A percentile compares a stretch with the other conserved stretches of the same genome.
These are phyloP conservation scores for Pangasius mekongensis DNA, from an alignment of 2,797 vertebrate species.

Conservation along the genomic window DNA sequence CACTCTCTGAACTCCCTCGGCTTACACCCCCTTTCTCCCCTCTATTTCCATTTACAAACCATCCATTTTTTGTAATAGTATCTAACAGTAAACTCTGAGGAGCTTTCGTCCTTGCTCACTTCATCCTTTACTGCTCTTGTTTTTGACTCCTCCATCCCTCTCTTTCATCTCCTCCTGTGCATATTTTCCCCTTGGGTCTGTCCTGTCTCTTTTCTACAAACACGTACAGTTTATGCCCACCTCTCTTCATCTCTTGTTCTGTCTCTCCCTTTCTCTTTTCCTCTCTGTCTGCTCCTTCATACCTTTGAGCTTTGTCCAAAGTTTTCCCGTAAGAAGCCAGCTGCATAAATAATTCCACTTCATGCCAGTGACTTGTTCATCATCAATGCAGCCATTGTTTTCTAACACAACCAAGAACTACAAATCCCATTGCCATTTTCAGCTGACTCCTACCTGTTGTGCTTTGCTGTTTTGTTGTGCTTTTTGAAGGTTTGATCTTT, in stretches of 20 bases:
- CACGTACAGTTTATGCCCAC: conserved; percentile 62
- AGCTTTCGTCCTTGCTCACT: conserved; percentile 13
- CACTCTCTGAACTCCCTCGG: conserved; percentile 50
- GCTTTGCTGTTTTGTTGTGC: conserved; percentile 55
- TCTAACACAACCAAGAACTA: conserved; percentile 20
- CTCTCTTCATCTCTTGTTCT: conserved; percentile 49
- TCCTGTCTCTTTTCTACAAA: conserved; percentile 56
- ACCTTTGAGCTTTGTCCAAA: conserved; percentile 64
- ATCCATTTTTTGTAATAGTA: conserved; percentile 34
- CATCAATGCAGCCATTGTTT: conserved; percentile 48
- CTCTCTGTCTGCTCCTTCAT: conserved; percentile 54
- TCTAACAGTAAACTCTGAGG: conserved; percentile 26
- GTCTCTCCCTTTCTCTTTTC: conserved; percentile 51
- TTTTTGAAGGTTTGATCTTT: conserved; percentile 36
- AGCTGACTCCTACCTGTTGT: conserved; percentile 65
- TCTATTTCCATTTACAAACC: conserved; percentile 30
- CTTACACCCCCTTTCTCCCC: conserved; percentile 2
- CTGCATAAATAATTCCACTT: conserved; percentile 69
- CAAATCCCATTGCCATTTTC: conserved; percentile 33
- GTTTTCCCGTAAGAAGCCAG: conserved; percentile 66
- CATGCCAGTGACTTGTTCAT: conserved; percentile 42
- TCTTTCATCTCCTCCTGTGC: conserved; percentile 51
- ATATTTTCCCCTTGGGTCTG: conserved; percentile 57
- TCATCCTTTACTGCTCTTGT: conserved; percentile 56
- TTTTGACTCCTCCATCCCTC: conserved; percentile 45